phyloP scores from a whole-genome alignment of 2,113 vertebrate species.

The Heteronetta atricapilla region DNA sequence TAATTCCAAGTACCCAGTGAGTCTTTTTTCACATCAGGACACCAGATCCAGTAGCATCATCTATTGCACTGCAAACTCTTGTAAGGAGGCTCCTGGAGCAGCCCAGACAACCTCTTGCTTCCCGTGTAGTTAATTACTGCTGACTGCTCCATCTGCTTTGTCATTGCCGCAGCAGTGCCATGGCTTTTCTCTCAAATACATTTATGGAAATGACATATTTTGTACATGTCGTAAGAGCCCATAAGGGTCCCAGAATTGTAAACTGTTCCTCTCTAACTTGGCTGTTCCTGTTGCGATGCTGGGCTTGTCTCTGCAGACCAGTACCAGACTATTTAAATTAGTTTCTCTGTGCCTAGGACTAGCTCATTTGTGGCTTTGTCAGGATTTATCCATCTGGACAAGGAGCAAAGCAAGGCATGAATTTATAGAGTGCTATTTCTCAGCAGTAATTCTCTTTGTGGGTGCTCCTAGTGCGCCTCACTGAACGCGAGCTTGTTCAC shows the following conservation, averaged over 20 bases:
- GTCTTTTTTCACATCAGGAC: background rate
- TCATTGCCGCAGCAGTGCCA: no score
- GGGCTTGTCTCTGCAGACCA: background rate
- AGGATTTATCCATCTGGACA: background rate
- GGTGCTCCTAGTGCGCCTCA: background rate
- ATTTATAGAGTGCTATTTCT: background rate
- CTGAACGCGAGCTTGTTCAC: rapidly evolving
- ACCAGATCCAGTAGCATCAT: background rate
- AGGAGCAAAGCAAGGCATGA: background rate
- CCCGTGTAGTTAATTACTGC: background rate
- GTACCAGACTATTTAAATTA: background rate
- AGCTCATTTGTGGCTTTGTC: background rate
- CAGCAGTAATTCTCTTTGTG: background rate
- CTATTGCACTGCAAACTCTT: background rate
- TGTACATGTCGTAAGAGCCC: background rate
- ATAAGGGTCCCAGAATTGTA: background rate
- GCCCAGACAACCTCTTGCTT: background rate
- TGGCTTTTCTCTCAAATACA: background rate
- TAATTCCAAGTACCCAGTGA: background rate
- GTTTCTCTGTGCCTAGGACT: background rate
- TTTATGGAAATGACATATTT: background rate
- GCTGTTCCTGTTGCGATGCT: background rate
- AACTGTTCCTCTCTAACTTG: background rate
- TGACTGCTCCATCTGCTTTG: background rate
- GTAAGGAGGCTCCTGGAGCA: background rate